Evolutionary conservation across 2,113 vertebrate genomes (phyloP), one percentile per base, ranked within the genome.

Genomic region (Seriola quinqueradiata): DNA sequence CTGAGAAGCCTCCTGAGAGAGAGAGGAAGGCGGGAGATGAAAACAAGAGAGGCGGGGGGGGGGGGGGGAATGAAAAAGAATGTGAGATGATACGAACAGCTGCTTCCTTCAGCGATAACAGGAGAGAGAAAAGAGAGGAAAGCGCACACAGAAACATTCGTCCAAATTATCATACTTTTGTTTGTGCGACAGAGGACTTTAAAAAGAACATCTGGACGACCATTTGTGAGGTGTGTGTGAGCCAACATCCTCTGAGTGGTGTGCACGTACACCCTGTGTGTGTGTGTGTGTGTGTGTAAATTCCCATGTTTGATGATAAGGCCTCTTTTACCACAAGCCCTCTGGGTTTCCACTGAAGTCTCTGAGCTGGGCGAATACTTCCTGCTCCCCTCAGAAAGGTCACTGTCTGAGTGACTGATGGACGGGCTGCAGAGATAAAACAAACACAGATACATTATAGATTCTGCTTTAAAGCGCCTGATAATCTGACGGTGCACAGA

Each of bases 291-390:
- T 34, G 23, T 78, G 57, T 77, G 23, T 79, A 83, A 44, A 89
- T 69, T 70, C 36, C 42, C 36, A 28, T 79, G 60, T 87, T 59
- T 52, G 75, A 79, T 44, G 70, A 72, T 77, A 32, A 57, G 32
- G 64, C 79, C 60, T 90, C 23, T 38, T 77, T 96, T 87, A 97
- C 96, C 96, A 23, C 96, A 97, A 75, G 96, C 95, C 76, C 96
- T 95, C 90, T 96, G 95, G 42, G 95, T 95, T 59, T 96, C 95
- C 63, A 95, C 94, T 28, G 96, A 96, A 13, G 95, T 95, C 85
- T 97, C 96, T 0, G 96, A 97, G 91, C 95, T 96, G 82, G 96
- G 96, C 7, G 95, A 97, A 4, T 95, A 96, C 83, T 96, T 97
- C 90, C 94, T 95, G 83, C 95, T 95, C 10, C 95, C 95, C 48